Evolutionary conservation across 2,888 invertebrate genomes (phyloP), one percentile per base, ranked within the genome.

Genomic region (Drosophila atripex): DNA sequence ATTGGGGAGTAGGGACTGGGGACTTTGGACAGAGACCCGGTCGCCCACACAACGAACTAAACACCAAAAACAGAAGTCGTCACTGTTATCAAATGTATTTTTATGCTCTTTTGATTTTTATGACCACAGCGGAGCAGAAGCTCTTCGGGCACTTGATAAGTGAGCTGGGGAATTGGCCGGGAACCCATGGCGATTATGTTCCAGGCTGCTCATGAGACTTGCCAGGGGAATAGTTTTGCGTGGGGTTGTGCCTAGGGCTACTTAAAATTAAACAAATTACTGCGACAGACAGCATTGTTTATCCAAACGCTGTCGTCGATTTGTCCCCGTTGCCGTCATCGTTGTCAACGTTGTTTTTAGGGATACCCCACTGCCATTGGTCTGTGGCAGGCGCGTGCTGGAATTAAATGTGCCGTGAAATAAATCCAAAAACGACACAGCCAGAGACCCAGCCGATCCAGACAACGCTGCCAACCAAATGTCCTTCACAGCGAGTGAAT

Each of bases 241-340:
- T 41, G 23, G 49, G 55, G 43, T 39, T 12, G 30, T 6, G 43
- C 61, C 70, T 72, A 65, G 73, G 86, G 77, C 79, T 86, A 86
- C 80, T 84, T 84, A 86, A 84, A 84, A 84, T 84, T 84, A 84
- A 84, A 86, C 86, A 86, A 86, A 84, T 84, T 80, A 80, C 83
- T 57, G 52, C 53, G 38, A 46, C 45, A 30, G 51, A 46, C 52
- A 35, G 63, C 21, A 57, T 52, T 54, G 69, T 70, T 70, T 60
- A 54, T 70, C 66, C 65, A 53, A 66, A 47, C 54, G 53, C 75
- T 79, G 70, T 83, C 77, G 75, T 83, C 83, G 77, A 75, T 79
- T 75, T 83, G 83, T 83, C 58, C 75, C 65, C 73, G 70, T 14
- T 18, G 41, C 41, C 39, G 53, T 58, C 65, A 55, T 49, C 54